These are phyloP conservation scores for Podarcis siculus DNA, from an alignment of 2,797 vertebrate species.

Conservation along the genomic window DNA sequence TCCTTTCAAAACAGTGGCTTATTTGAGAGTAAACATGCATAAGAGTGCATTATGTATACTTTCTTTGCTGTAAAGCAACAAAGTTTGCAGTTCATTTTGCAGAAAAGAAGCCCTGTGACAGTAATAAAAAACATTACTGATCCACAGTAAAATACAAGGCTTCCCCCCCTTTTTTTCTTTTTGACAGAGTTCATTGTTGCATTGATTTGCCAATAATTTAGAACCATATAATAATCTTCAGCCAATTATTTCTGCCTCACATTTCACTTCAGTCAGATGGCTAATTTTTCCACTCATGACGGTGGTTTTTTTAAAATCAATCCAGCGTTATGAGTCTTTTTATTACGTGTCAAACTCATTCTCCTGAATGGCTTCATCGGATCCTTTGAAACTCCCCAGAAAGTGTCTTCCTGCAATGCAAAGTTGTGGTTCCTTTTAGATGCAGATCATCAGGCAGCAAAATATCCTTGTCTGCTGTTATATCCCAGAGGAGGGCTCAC, in stretches of 20 bases:
- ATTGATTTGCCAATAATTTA: not conserved
- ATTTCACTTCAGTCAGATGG: constrained; percentile 39
- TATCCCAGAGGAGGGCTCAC: too few relatives aligned
- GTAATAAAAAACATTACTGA: not conserved
- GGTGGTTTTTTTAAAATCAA: constrained; percentile 13
- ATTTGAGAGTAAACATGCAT: not conserved
- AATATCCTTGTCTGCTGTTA: too few relatives aligned
- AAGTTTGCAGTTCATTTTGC: not conserved
- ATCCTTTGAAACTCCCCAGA: constrained; percentile 57
- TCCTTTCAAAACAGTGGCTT: not conserved
- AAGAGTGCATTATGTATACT: not conserved
- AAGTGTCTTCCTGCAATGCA: constrained; percentile 57
- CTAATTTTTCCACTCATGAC: constrained; percentile 42
- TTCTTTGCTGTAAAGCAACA: not conserved
- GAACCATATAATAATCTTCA: constrained; percentile 17
- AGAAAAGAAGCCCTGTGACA: not conserved
- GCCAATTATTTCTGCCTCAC: not conserved
- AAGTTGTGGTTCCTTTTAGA: constrained; percentile 49
- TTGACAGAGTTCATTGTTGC: not conserved
- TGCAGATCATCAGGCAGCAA: not conserved
- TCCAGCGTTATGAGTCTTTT: constrained; percentile 32
- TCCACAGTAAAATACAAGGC: not conserved
- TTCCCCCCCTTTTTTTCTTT: accelerated
- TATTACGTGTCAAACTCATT: constrained; percentile 55
- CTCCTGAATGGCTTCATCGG: constrained; percentile 60